phyloP scores from a whole-genome alignment of 1,140 invertebrate species.

The Maniola jurtina region DNA sequence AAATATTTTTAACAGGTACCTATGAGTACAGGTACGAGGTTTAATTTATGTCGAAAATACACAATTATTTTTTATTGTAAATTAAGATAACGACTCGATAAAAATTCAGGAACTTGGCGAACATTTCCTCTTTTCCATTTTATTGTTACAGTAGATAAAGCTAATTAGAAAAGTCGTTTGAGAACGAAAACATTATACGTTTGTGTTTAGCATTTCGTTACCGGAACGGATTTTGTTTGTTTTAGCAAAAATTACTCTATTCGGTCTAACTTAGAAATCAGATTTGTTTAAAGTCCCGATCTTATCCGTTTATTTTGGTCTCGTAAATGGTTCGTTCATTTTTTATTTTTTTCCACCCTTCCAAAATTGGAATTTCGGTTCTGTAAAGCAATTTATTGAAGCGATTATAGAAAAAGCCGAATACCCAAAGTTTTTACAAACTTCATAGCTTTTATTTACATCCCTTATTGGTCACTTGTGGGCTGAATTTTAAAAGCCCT shows the following conservation, averaged over 20 bases:
- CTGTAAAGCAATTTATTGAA: background rate
- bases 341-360: background rate
- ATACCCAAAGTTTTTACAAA: background rate
- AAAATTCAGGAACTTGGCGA: constrained; percentile 10
- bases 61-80: too few species aligned
- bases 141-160: constrained; percentile 6
- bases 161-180: constrained; percentile 8
- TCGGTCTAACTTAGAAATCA: background rate
- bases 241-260: background rate
- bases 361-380: background rate
- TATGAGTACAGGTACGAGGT: too few species aligned
- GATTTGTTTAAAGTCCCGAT: background rate
- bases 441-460: too few species aligned
- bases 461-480: too few species aligned
- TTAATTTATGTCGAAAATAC: too few species aligned
- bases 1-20: too few species aligned
- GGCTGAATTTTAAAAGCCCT: too few species aligned
- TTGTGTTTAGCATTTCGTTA: constrained; percentile 5
- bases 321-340: constrained; percentile 3
- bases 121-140: background rate
- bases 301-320: background rate
- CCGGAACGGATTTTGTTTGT: background rate
- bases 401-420: background rate
- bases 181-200: constrained; percentile 10
- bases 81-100: constrained; percentile 9